phyloP scores from a whole-genome alignment of 37 sponge, comb jelly and placozoan species.

The Theonella swinhoei region DNA sequence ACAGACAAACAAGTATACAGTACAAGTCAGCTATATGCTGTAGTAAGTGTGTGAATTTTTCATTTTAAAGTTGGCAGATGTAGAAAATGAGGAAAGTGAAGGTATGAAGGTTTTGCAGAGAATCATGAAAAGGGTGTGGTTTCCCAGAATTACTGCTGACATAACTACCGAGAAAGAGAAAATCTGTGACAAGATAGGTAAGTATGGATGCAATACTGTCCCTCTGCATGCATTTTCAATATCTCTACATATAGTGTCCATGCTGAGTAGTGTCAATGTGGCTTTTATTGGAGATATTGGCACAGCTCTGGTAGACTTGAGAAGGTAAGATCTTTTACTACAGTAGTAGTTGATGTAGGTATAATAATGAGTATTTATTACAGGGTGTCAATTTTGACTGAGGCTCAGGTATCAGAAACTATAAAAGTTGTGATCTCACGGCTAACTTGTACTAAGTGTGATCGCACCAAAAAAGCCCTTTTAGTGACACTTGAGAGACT shows the following conservation, averaged over 20 bases:
- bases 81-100: neutral
- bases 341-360: neutral
- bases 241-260: neutral
- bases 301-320: neutral
- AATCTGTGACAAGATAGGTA: neutral
- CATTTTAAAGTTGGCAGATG: neutral
- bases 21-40: too few species aligned
- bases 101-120: neutral
- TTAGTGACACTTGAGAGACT: neutral
- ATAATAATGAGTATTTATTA: neutral
- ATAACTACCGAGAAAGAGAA: neutral
- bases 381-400: neutral
- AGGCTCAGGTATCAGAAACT: neutral
- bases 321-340: neutral
- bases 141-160: neutral
- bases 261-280: neutral
- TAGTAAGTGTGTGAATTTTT: too few species aligned
- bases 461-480: neutral
- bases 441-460: neutral
- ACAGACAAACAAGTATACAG: neutral
- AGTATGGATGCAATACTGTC: neutral
- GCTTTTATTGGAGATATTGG: neutral
- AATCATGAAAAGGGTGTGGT: neutral
- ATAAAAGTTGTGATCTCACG: neutral
- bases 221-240: neutral